These are phyloP conservation scores for Tetrapedia diversipes DNA, from an alignment of 2,888 invertebrate species.

Conservation along the genomic window DNA sequence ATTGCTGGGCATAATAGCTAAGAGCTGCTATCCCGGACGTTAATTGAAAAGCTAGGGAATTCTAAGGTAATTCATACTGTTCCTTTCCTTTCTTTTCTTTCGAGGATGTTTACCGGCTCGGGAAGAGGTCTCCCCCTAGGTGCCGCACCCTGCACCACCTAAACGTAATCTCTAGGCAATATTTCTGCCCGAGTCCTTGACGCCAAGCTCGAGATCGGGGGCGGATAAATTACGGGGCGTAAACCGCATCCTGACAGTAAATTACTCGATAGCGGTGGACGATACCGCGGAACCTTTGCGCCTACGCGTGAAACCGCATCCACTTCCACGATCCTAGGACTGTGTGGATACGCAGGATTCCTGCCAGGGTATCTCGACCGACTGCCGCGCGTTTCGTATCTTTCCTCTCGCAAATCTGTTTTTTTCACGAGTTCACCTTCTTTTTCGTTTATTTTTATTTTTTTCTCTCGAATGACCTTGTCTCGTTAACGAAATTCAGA, in stretches of 20 bases:
- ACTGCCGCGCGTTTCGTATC: neutral
- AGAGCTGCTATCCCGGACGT: neutral
- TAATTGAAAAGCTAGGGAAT: slow-evolving; percentile 30
- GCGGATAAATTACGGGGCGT: slow-evolving; percentile 69
- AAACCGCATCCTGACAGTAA: slow-evolving; percentile 62
- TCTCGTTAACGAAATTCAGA: neutral
- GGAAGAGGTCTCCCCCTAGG: slow-evolving; percentile 30
- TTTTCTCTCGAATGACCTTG: no score
- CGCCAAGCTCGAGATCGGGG: slow-evolving; percentile 52
- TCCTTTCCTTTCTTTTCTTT: neutral
- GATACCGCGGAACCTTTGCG: slow-evolving; percentile 38
- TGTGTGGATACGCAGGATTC: neutral
- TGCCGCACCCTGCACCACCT: slow-evolving; percentile 47
- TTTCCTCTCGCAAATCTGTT: neutral
- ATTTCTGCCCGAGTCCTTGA: slow-evolving; percentile 61
- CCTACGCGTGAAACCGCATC: slow-evolving; percentile 56
- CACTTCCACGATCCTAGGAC: slow-evolving; percentile 35
- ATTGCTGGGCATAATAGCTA: no score
- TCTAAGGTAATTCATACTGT: slow-evolving; percentile 24
- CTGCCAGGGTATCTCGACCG: neutral
- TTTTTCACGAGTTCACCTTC: no score
- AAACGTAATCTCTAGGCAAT: slow-evolving; percentile 58
- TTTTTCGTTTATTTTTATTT: no score
- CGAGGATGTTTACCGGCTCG: slow-evolving; percentile 4
- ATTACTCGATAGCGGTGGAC: slow-evolving; percentile 62